Conservation (phyloP, 2,797 vertebrate genomes). For the Tragelaphus eurycerus region DNA sequence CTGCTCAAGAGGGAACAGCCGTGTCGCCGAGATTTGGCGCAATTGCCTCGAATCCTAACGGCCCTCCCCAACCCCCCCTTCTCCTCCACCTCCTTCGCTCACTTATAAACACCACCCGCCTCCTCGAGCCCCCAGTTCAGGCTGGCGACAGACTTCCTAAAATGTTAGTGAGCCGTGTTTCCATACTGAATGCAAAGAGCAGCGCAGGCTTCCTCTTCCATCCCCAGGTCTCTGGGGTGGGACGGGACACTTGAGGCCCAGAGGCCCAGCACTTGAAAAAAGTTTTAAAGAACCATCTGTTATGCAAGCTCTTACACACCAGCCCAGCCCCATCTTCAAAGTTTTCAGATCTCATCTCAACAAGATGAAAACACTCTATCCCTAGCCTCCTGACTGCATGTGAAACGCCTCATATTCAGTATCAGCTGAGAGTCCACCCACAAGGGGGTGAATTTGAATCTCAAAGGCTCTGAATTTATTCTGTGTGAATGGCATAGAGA, state of each 20-base stretch:
- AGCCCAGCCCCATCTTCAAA: slow-evolving; percentile 8
- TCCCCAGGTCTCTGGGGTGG: not conserved
- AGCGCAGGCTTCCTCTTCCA: not conserved
- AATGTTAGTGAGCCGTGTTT: not conserved
- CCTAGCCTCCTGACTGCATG: not conserved
- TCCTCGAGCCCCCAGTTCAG: not conserved
- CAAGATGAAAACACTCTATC: slow-evolving; percentile 30
- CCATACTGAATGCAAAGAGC: not conserved
- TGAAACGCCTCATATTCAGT: not conserved
- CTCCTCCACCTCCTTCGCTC: not conserved
- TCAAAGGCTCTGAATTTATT: slow-evolving; percentile 59
- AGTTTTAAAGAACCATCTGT: slow-evolving; percentile 68
- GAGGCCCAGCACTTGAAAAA: slow-evolving; percentile 35
- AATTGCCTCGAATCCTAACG: not conserved
- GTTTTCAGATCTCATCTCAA: slow-evolving; percentile 57
- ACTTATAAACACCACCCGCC: not conserved
- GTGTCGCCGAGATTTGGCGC: not conserved
- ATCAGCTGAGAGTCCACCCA: slow-evolving; percentile 16
- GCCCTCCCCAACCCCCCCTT: not conserved
- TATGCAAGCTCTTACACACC: slow-evolving; percentile 11
- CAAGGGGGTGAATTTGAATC: slow-evolving; percentile 63
- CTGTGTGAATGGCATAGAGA: slow-evolving; percentile 26
- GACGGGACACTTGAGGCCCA: not conserved
- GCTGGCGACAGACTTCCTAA: not conserved
- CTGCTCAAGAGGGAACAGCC: not conserved